Base-by-base conservation (phyloP, 2,888 invertebrate species). In the Chromoteleia sp. region DNA sequence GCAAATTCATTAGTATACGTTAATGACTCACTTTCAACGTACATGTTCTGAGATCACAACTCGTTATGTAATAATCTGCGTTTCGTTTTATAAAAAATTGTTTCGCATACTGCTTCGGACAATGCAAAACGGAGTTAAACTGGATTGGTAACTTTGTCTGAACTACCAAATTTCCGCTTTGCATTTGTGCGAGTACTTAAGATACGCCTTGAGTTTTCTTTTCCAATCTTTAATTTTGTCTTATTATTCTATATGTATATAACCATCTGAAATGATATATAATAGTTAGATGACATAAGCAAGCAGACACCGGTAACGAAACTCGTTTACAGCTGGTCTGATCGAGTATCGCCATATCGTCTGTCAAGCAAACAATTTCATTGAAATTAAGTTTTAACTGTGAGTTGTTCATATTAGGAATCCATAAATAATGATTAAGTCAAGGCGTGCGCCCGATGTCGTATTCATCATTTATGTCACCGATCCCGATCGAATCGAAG, bases 311-410 rank as follows among this genome's bases (percentile, higher is more conserved):
- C 74, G 77, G 81, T 85, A 81, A 73, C 85, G 83, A 86, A 82
- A 87, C 88, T 89, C 89, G 89, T 87, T 88, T 89, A 84, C 90
- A 90, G 90, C 90, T 90, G 90, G 90, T 88, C 90, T 90, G 90
- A 83, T 83, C 86, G 86, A 81, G 86, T 85, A 65, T 85, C 85
- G 81, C 82, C 83, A 86, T 84, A 85, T 84, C 83, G 84, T 85
- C 84, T 85, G 84, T 87, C 84, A 73, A 82, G 84, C 86, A 83
- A 84, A 86, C 50, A 77, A 71, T 82, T 77, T 77, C 68, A 45
- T 68, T 77, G 39, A 68, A 67, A 70, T 77, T 77, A 17, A 73
- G 73, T 77, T 76, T 70, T 78, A 78, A 58, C 21, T 82, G 78
- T 78, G 76, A 76, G 76, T 73, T 77, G 63, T 77, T 61, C 73